Evolutionary conservation across 2,888 invertebrate species (phyloP).

Genomic region (Dorcus hopei): DNA sequence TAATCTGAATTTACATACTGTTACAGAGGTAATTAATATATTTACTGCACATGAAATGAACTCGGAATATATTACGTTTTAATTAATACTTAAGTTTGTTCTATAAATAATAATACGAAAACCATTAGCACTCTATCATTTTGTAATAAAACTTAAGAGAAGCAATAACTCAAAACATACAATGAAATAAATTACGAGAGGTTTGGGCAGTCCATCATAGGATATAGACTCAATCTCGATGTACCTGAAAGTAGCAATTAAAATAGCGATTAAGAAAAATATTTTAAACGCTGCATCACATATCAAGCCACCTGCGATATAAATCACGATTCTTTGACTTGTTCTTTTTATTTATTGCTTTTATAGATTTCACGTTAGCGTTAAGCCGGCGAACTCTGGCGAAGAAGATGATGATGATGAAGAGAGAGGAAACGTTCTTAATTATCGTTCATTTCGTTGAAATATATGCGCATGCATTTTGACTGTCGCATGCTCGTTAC

Average conservation of each 20-base stretch:
- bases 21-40: not conserved
- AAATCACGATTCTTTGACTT: slow-evolving; percentile 37
- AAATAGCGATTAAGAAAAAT: slow-evolving; percentile 44
- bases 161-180: slow-evolving; percentile 11
- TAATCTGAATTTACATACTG: too few species aligned
- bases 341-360: slow-evolving; percentile 19
- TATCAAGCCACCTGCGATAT: slow-evolving; percentile 46
- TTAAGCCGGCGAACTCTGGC: not conserved
- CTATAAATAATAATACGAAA: slow-evolving; percentile 13
- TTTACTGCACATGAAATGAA: not conserved
- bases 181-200: slow-evolving; percentile 18
- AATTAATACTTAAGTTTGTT: slow-evolving; percentile 1
- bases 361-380: slow-evolving; percentile 17
- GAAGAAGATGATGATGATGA: too few species aligned
- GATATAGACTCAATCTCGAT: slow-evolving; percentile 19
- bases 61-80: not conserved
- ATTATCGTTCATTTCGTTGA: too few species aligned
- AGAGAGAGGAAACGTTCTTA: too few species aligned
- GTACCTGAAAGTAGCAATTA: slow-evolving; percentile 43
- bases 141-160: slow-evolving; percentile 4
- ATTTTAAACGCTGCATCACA: slow-evolving; percentile 45
- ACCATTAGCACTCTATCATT: slow-evolving; percentile 13
- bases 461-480: too few species aligned
- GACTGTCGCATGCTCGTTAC: too few species aligned
- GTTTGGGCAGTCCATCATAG: slow-evolving; percentile 18